These are phyloP conservation scores for Clivina fossor DNA, from an alignment of 2,888 invertebrate species.

Conservation along the genomic window DNA sequence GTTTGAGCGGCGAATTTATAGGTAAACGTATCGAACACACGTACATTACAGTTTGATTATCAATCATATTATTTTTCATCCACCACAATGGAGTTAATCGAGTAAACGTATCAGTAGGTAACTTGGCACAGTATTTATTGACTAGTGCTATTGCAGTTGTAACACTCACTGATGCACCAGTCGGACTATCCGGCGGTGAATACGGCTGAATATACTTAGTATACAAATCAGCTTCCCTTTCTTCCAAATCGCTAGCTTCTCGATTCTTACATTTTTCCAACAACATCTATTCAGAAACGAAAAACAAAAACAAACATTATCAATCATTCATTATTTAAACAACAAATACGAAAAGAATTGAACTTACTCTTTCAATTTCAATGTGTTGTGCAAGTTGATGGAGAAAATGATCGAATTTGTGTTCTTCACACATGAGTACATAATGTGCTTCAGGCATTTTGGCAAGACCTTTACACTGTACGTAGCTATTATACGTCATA, in stretches of 20 bases:
- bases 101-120: conserved; percentile 98
- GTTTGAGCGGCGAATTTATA: conserved; percentile 96
- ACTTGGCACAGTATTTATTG: conserved; percentile 95
- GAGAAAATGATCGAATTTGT: conserved; percentile 60
- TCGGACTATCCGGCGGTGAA: conserved; percentile 57
- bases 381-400: conserved; percentile 72
- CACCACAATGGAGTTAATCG: conserved; percentile 88
- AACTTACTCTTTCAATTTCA: conserved; percentile 72
- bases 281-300: conserved; percentile 26
- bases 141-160: conserved; percentile 86
- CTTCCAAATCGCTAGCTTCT: conserved; percentile 71
- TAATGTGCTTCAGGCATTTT: conserved; percentile 77
- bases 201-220: conserved; percentile 70
- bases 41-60: conserved; percentile 55
- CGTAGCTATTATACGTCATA: conserved; percentile 74
- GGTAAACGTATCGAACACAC: conserved; percentile 81
- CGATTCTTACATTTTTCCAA: conserved; percentile 47
- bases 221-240: conserved; percentile 67
- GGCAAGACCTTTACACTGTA: conserved; percentile 84
- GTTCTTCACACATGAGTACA: conserved; percentile 66
- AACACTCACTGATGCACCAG: conserved; percentile 69
- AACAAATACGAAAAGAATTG: no score
- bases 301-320: conserved; percentile 2
- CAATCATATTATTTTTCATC: conserved; percentile 52
- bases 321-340: background rate